Percentiles rank a stretch among this genome's conserved stretches.
phyloP scores from a whole-genome alignment of 2,113 vertebrate genomes.

The Sminthopsis crassicaudata region DNA sequence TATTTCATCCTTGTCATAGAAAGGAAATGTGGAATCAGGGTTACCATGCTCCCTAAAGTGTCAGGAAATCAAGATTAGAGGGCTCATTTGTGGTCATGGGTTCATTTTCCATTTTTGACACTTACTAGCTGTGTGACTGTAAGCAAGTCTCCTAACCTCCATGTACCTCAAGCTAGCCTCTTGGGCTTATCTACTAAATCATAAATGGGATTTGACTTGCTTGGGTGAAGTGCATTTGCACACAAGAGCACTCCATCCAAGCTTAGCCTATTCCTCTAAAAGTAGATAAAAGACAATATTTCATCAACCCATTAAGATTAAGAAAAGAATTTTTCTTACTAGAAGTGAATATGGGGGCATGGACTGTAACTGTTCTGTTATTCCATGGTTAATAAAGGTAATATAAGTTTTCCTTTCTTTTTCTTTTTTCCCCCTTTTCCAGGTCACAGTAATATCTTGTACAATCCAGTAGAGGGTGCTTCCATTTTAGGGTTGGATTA shows the following conservation, averaged over 20 bases:
- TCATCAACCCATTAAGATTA: not conserved
- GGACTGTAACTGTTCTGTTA: not conserved
- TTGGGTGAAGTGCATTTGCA: not conserved
- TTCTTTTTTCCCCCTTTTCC: conserved; percentile 22
- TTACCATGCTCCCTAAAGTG: not conserved
- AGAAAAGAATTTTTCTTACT: not conserved
- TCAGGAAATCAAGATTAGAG: not conserved
- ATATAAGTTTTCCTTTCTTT: not conserved
- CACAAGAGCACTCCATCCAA: not conserved
- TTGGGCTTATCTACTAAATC: not conserved
- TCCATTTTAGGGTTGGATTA: conserved; percentile 78
- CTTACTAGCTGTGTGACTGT: not conserved
- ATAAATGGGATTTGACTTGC: not conserved
- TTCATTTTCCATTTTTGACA: not conserved
- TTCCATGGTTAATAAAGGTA: not conserved
- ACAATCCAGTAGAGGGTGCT: conserved; percentile 81
- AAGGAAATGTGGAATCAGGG: not conserved
- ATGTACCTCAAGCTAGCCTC: not conserved
- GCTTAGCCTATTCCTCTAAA: not conserved
- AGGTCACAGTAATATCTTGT: conserved; percentile 62
- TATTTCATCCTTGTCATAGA: not conserved
- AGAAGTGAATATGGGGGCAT: not conserved
- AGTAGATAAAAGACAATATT: not conserved
- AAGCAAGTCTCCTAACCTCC: not conserved
- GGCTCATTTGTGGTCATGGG: not conserved